phyloP scores from a whole-genome alignment of 2,888 invertebrate genomes.

The Cabera pusaria region DNA sequence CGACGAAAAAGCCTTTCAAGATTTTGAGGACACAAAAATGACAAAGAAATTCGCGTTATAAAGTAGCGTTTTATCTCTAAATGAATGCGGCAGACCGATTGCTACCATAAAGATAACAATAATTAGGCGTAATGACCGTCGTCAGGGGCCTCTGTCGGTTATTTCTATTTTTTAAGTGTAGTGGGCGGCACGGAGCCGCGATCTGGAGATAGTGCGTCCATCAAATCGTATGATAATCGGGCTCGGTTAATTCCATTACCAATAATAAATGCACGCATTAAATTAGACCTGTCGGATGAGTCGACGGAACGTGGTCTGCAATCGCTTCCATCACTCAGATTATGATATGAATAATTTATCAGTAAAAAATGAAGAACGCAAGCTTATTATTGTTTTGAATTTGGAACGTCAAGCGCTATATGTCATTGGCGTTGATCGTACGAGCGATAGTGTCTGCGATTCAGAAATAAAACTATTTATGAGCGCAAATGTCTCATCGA shows the following conservation, averaged over 20 bases:
- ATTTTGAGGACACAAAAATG: constrained; percentile 57
- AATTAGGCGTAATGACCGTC: constrained; percentile 78
- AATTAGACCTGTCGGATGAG: constrained; percentile 81
- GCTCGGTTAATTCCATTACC: constrained; percentile 81
- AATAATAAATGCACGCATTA: constrained; percentile 83
- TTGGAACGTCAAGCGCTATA: constrained; percentile 61
- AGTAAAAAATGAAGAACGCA: constrained; percentile 61
- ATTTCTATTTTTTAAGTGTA: constrained; percentile 58
- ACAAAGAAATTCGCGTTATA: constrained; percentile 66
- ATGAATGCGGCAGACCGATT: constrained; percentile 68
- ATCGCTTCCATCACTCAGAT: constrained; percentile 77
- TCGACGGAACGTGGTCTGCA: constrained; percentile 68
- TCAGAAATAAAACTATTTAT: constrained; percentile 46
- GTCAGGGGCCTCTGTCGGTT: constrained; percentile 51
- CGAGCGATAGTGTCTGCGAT: constrained; percentile 52
- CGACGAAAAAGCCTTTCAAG: constrained; percentile 46
- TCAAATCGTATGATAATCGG: constrained; percentile 83
- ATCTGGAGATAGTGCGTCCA: constrained; percentile 79
- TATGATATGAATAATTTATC: constrained; percentile 83
- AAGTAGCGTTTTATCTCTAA: constrained; percentile 67
- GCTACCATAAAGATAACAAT: constrained; percentile 81
- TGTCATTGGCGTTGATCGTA: constrained; percentile 57
- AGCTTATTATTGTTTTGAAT: constrained; percentile 77
- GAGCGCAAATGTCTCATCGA: constrained; percentile 45
- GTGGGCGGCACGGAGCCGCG: constrained; percentile 68